These are phyloP conservation scores for Spongia lamella DNA, from an alignment of 37 sponge, comb jelly and placozoan genomes.

Conservation along the genomic window DNA sequence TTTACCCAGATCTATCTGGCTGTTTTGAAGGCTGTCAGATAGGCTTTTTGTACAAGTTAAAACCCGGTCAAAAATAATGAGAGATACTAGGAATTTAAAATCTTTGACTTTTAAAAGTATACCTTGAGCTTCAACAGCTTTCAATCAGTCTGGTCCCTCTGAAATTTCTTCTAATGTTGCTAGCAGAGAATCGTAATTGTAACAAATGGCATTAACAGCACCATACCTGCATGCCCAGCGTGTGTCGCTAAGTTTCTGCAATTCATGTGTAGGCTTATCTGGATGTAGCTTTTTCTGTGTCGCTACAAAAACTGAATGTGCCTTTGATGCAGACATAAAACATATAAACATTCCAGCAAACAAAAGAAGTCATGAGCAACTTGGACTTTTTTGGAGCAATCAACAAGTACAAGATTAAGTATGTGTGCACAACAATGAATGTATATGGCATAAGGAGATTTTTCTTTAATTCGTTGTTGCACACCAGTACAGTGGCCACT, in stretches of 20 bases:
- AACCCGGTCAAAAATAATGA: conserved; percentile 14
- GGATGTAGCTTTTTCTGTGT: conserved; percentile 42
- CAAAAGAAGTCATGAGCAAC: conserved; percentile 33
- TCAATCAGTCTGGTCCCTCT: conserved; percentile 2
- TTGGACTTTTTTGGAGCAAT: conserved; percentile 27
- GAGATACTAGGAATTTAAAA: conserved; percentile 12
- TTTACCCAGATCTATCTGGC: conserved; percentile 26
- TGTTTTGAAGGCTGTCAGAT: conserved; percentile 26
- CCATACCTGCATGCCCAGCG: conserved; percentile 28
- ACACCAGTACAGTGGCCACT: no score
- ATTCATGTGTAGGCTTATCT: conserved; percentile 27
- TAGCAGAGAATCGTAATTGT: conserved; percentile 13
- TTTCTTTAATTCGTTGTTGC: conserved; percentile 40
- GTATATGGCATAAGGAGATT: conserved; percentile 54
- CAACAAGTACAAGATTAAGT: conserved; percentile 22
- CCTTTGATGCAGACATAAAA: conserved; percentile 41
- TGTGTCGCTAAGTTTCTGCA: conserved; percentile 38
- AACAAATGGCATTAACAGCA: conserved; percentile 27
- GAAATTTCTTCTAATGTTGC: conserved; percentile 12
- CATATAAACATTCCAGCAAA: conserved; percentile 30
- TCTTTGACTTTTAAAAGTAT: conserved; percentile 1
- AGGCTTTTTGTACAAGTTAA: conserved; percentile 8
- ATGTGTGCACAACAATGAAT: conserved; percentile 24
- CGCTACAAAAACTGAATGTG: conserved; percentile 15
- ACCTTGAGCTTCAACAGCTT: conserved; percentile 28